Conservation (phyloP, 2,113 vertebrate species). For the Myiozetetes cayanensis region DNA sequence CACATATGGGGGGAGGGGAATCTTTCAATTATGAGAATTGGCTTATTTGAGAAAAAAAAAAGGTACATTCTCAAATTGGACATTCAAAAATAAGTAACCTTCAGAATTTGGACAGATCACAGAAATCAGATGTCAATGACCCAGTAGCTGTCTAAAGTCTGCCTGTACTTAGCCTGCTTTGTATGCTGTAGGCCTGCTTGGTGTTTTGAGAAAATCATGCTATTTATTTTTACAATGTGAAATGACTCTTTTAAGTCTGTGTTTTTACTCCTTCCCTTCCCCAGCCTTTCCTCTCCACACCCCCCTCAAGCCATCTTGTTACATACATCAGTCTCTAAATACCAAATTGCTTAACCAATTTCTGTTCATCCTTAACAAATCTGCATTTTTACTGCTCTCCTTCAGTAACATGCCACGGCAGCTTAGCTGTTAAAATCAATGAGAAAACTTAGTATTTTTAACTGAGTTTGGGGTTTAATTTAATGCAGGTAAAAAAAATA, state of each 20-base stretch:
- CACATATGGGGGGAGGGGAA: background rate
- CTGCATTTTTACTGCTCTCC: slow-evolving; percentile 5
- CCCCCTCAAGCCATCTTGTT: slow-evolving; percentile 41
- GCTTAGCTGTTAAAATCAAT: background rate
- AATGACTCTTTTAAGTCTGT: slow-evolving; percentile 74
- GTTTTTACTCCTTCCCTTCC: slow-evolving; percentile 50
- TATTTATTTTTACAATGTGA: slow-evolving; percentile 68
- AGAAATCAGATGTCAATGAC: slow-evolving; percentile 64
- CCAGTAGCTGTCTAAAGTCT: slow-evolving; percentile 89
- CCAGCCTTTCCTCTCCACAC: slow-evolving; percentile 30
- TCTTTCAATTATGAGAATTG: background rate
- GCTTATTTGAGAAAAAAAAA: background rate
- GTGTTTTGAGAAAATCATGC: slow-evolving; percentile 72
- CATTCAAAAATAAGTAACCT: background rate
- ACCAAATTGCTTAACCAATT: slow-evolving; percentile 5
- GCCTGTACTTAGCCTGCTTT: slow-evolving; percentile 95
- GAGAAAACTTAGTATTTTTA: background rate
- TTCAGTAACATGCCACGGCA: background rate
- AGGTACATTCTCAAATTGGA: background rate
- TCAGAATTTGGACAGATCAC: slow-evolving; percentile 57
- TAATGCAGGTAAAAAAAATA: background rate
- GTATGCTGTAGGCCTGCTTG: slow-evolving; percentile 77
- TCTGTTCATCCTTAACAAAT: slow-evolving; percentile 55
- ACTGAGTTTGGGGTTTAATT: background rate
- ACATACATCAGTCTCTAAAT: slow-evolving; percentile 68